Percentiles rank a stretch among this genome's conserved stretches.
These are phyloP conservation scores for Etheostoma nigrum DNA, from an alignment of 2,797 vertebrate genomes.

Conservation along the genomic window DNA sequence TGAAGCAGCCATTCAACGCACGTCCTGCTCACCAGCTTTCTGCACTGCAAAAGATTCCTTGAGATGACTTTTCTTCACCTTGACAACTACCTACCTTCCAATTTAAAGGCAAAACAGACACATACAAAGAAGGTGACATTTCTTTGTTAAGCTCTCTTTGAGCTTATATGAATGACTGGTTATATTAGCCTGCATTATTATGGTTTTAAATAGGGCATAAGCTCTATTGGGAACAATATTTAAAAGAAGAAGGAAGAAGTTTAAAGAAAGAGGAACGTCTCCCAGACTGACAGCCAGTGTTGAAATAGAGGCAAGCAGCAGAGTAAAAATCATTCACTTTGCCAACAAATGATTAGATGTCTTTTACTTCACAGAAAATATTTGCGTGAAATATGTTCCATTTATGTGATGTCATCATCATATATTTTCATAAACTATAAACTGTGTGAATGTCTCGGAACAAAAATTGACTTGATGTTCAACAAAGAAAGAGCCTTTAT, in stretches of 20 bases:
- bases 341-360: slow-evolving; percentile 57
- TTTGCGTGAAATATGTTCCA: slow-evolving; percentile 59
- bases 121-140: slow-evolving; percentile 28
- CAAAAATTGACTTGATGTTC: slow-evolving; percentile 47
- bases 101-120: slow-evolving; percentile 38
- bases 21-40: slow-evolving; percentile 11
- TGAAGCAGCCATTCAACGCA: slow-evolving; percentile 9
- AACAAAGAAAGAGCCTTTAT: slow-evolving; percentile 58
- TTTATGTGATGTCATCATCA: slow-evolving; percentile 64
- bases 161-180: slow-evolving; percentile 49
- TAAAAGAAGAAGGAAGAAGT: slow-evolving; percentile 49
- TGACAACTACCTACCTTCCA: slow-evolving; percentile 39
- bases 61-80: slow-evolving; percentile 41
- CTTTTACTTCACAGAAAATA: slow-evolving; percentile 47
- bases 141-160: slow-evolving; percentile 50
- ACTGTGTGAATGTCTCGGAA: slow-evolving; percentile 45
- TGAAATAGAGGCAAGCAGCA: slow-evolving; percentile 35
- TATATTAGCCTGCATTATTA: slow-evolving; percentile 66
- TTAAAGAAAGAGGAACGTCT: slow-evolving; percentile 58
- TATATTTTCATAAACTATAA: slow-evolving; percentile 63
- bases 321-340: slow-evolving; percentile 44
- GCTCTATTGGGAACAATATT: slow-evolving; percentile 62
- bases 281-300: slow-evolving; percentile 47
- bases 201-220: slow-evolving; percentile 68
- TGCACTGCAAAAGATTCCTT: slow-evolving; percentile 36